phyloP scores from a whole-genome alignment of 2,888 invertebrate species.

The Lottia gigantea region DNA sequence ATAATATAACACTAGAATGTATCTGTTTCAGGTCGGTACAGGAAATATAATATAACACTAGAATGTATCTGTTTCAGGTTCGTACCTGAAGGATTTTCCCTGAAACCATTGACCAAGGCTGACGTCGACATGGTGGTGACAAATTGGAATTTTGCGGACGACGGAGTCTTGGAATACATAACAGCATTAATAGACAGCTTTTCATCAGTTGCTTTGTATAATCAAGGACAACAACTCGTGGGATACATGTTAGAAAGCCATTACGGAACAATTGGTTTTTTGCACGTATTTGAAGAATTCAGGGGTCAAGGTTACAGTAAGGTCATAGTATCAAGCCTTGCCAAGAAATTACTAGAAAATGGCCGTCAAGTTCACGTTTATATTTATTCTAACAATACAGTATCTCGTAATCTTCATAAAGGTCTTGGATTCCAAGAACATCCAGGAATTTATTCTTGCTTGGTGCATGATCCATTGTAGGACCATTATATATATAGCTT shows the following conservation, averaged over 20 bases:
- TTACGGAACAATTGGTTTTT: neutral
- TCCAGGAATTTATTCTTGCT: neutral
- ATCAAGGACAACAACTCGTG: neutral
- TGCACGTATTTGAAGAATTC: neutral
- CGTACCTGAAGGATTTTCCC: neutral
- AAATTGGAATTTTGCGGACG: neutral
- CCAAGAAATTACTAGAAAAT: neutral
- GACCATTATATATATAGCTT: no score
- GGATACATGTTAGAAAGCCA: neutral
- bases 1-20: neutral
- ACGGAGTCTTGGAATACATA: neutral
- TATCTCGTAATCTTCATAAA: neutral
- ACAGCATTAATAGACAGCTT: neutral
- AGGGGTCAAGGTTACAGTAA: neutral
- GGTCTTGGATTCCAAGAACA: neutral
- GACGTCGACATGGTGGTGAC: neutral
- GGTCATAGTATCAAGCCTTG: neutral
- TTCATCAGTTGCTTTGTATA: neutral
- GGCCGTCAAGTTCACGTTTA: neutral
- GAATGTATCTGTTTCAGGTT: neutral
- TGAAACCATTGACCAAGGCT: neutral
- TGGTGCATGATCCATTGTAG: no score
- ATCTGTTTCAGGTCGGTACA: neutral
- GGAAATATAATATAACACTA: no score
- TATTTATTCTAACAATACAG: neutral